Evolutionary conservation across 2,113 vertebrate genomes (phyloP).

Genomic region (Mesembrinibis cayennensis): DNA sequence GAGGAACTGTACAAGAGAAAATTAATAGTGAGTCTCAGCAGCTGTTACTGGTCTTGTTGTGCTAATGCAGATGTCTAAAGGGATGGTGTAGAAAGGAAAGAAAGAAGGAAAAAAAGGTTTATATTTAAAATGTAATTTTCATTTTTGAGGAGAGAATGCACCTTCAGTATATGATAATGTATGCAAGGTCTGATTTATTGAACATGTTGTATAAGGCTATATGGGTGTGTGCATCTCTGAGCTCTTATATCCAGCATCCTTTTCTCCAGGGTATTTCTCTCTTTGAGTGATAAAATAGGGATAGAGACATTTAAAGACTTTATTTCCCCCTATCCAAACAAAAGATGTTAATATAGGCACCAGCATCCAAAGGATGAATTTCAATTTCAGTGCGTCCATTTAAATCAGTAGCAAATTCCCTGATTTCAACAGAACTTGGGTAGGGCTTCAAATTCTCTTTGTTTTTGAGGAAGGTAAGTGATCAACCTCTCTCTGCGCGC

Average conservation of each 20-base stretch:
- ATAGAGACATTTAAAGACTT: not conserved
- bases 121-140: not conserved
- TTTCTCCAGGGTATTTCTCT: not conserved
- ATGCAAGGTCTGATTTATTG: not conserved
- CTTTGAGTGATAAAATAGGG: not conserved
- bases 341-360: not conserved
- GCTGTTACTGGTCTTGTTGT: not conserved
- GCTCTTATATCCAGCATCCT: not conserved
- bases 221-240: not conserved
- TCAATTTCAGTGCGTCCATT: rapidly evolving
- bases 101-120: not conserved
- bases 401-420: not conserved
- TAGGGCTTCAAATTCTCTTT: not conserved
- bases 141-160: not conserved
- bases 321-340: not conserved
- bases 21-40: not conserved
- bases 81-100: not conserved
- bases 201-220: not conserved
- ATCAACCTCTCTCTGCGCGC: not conserved
- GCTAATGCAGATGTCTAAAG: not conserved
- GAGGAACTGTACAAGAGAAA: not conserved
- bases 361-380: not conserved
- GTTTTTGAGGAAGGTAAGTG: not conserved
- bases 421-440: not conserved
- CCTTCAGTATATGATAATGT: not conserved